Percentiles rank a stretch among this genome's conserved stretches.
Conservation (phyloP, 2,797 vertebrate genomes). For the Glyptemys insculpta region DNA sequence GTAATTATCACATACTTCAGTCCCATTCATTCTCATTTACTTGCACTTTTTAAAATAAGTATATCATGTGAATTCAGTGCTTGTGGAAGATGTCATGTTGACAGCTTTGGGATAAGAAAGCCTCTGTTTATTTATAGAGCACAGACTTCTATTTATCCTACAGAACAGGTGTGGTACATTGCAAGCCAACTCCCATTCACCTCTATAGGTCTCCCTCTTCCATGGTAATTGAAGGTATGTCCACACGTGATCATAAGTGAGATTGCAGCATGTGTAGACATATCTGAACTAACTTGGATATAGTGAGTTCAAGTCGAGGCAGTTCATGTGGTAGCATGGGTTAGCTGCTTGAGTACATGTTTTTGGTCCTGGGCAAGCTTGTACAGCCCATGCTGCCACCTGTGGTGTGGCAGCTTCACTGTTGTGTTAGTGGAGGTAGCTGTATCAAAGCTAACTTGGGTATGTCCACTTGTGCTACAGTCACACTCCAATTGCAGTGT, state of each 20-base stretch:
- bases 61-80: neutral
- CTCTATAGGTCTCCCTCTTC: neutral
- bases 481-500: neutral
- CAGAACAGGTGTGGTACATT: neutral
- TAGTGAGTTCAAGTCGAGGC: neutral
- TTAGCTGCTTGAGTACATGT: neutral
- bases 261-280: neutral
- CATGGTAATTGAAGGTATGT: neutral
- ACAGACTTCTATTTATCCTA: neutral
- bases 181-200: neutral
- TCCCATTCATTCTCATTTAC: slow-evolving; percentile 18
- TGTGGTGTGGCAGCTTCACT: neutral
- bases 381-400: neutral
- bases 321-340: neutral
- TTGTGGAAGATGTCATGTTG: neutral
- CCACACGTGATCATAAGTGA: neutral
- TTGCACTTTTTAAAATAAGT: neutral
- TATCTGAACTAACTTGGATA: neutral
- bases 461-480: neutral
- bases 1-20: slow-evolving; percentile 28
- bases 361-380: neutral
- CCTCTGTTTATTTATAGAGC: neutral
- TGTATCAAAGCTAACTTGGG: neutral
- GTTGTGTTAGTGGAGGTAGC: neutral
- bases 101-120: neutral